Percentiles rank a stretch among this genome's conserved stretches.
These are phyloP conservation scores for Drosophila bocqueti DNA, from an alignment of 1,140 invertebrate species.

Conservation along the genomic window DNA sequence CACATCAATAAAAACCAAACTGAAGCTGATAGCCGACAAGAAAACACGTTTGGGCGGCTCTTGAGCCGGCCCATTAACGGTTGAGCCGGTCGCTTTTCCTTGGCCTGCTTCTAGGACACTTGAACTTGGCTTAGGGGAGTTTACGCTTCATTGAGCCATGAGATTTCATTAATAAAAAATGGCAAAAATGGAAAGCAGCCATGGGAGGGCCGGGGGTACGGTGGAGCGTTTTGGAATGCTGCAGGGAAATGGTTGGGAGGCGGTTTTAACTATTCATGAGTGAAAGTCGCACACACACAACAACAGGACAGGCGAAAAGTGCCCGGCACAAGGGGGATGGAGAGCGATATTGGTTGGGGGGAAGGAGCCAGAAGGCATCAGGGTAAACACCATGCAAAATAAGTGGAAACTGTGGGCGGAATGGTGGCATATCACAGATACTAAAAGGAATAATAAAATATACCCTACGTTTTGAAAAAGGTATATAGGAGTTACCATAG, in stretches of 20 bases:
- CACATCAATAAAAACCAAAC: constrained; percentile 56
- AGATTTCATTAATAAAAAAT: constrained; percentile 84
- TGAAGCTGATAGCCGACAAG: constrained; percentile 25
- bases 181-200: constrained; percentile 74
- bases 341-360: neutral
- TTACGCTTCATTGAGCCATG: constrained; percentile 81
- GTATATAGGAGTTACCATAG: neutral
- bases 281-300: constrained; percentile 36
- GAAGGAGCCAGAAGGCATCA: constrained; percentile 16
- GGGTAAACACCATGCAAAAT: constrained; percentile 49
- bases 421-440: constrained; percentile 27
- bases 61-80: constrained; percentile 69
- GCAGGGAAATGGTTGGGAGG: constrained; percentile 32
- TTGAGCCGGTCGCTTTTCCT: constrained; percentile 34
- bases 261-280: constrained; percentile 83
- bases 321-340: constrained; percentile 5
- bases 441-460: constrained; percentile 41
- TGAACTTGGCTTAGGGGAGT: constrained; percentile 58
- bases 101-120: constrained; percentile 50
- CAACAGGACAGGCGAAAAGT: constrained; percentile 50
- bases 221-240: constrained; percentile 23
- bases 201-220: neutral
- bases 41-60: constrained; percentile 48
- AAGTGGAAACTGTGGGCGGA: constrained; percentile 21
- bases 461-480: constrained; percentile 5